Conservation (phyloP, 2,797 vertebrate genomes). For the Gymnoscopelus braueri region DNA sequence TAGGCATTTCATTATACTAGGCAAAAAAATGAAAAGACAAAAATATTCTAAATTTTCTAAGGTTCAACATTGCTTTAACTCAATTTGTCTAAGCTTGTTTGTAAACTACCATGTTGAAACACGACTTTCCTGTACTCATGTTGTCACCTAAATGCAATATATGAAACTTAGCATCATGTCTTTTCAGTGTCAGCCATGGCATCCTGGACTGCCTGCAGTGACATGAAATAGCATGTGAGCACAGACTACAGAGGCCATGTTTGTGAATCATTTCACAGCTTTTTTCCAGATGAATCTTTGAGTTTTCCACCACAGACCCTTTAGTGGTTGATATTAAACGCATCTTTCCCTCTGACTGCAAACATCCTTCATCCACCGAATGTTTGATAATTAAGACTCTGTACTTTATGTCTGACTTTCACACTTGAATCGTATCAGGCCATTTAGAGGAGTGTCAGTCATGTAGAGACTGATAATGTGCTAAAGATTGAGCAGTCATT, state of each 20-base stretch:
- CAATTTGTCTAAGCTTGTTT: no score
- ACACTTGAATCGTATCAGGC: constrained; percentile 52
- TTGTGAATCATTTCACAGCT: constrained; percentile 26
- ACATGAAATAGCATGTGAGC: constrained; percentile 3
- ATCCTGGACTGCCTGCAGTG: background rate
- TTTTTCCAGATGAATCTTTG: constrained; percentile 35
- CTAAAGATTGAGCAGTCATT: constrained; percentile 50
- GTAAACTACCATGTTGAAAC: no score
- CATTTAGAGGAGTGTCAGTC: constrained; percentile 33
- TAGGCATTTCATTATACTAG: no score
- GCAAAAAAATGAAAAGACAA: no score
- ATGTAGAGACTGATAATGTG: constrained; percentile 57
- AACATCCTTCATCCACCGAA: constrained; percentile 6
- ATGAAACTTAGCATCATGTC: no score
- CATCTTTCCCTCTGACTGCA: background rate
- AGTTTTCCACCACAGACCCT: constrained; percentile 23
- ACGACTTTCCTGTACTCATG: no score
- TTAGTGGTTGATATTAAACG: constrained; percentile 5
- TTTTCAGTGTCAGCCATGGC: no score
- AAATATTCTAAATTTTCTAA: no score
- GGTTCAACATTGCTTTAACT: no score
- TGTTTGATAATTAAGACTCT: constrained; percentile 47
- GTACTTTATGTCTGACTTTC: constrained; percentile 64
- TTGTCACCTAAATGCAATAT: no score
- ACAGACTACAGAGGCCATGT: background rate